Evolutionary conservation across 2,888 invertebrate species (phyloP).

Genomic region (Pterobdella sp.): DNA sequence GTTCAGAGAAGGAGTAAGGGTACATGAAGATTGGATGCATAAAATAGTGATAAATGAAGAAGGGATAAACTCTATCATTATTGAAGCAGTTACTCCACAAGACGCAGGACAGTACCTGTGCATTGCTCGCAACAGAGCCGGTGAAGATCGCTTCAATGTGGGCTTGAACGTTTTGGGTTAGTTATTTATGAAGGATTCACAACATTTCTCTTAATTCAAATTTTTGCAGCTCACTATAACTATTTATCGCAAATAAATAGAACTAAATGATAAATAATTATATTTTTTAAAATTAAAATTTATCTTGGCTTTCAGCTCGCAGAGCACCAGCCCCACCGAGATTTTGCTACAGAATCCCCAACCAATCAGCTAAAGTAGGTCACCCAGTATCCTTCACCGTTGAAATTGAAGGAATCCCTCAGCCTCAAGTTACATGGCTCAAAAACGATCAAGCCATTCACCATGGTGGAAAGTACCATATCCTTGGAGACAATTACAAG

Average conservation of each 20-base stretch:
- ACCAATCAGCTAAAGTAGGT: slow-evolving; percentile 81
- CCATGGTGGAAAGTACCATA: slow-evolving; percentile 39
- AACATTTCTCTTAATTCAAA: no score
- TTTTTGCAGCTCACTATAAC: no score
- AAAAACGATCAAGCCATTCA: slow-evolving; percentile 67
- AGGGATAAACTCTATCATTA: slow-evolving; percentile 91
- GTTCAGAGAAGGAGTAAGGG: slow-evolving; percentile 69
- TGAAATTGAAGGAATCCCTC: slow-evolving; percentile 83
- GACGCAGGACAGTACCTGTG: slow-evolving; percentile 85
- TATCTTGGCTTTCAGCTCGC: slow-evolving; percentile 41
- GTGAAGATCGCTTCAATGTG: slow-evolving; percentile 83
- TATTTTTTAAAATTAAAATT: no score
- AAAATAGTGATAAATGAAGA: slow-evolving; percentile 79
- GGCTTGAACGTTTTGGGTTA: slow-evolving; percentile 66
- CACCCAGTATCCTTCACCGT: slow-evolving; percentile 83
- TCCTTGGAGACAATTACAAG: slow-evolving; percentile 23
- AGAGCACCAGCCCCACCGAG: slow-evolving; percentile 90
- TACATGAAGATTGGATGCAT: slow-evolving; percentile 74
- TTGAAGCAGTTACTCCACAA: slow-evolving; percentile 73
- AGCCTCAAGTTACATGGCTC: slow-evolving; percentile 92
- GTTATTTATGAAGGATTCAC: slow-evolving; percentile 32
- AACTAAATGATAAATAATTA: no score
- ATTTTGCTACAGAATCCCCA: slow-evolving; percentile 88
- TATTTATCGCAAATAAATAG: no score
- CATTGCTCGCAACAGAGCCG: slow-evolving; percentile 85